Evolutionary conservation across 2,888 invertebrate species (phyloP), one percentile per base, ranked within the genome.

Genomic region (Eugnorisma glareosa): DNA sequence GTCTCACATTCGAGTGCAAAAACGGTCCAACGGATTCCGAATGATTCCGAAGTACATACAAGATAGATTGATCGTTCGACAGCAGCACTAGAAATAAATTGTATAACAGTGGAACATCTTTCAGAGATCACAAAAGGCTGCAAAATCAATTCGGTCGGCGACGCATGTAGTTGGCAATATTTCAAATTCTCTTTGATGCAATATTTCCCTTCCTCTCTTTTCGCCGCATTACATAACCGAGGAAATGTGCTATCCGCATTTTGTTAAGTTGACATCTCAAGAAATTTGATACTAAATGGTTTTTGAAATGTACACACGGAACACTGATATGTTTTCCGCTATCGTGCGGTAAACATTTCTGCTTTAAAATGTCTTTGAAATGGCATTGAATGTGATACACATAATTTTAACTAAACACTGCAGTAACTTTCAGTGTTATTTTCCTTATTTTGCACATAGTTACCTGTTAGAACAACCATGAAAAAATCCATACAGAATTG

Each of bases 111-210:
- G 70, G 82, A 89, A 75, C 86, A 83, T 89, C 86, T 85, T 83
- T 74, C 81, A 81, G 78, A 87, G 88, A 91, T 91, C 92, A 91
- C 93, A 92, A 93, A 91, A 93, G 92, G 90, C 91, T 89, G 89
- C 89, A 90, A 93, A 95, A 96, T 95, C 95, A 95, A 95, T 95
- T 93, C 92, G 85, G 83, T 88, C 87, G 89, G 90, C 91, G 93
- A 94, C 93, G 93, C 94, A 91, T 94, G 88, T 91, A 93, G 91
- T 95, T 95, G 96, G 95, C 96, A 95, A 94, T 95, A 95, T 95
- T 94, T 95, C 96, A 95, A 95, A 94, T 93, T 93, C 92, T 91
- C 92, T 94, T 93, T 94, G 94, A 94, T 94, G 94, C 94, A 94
- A 94, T 93, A 94, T 93, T 94, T 93, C 90, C 88, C 89, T 89